Evolutionary conservation across 2,113 vertebrate genomes (phyloP).

Genomic region (Turdus rufiventris): DNA sequence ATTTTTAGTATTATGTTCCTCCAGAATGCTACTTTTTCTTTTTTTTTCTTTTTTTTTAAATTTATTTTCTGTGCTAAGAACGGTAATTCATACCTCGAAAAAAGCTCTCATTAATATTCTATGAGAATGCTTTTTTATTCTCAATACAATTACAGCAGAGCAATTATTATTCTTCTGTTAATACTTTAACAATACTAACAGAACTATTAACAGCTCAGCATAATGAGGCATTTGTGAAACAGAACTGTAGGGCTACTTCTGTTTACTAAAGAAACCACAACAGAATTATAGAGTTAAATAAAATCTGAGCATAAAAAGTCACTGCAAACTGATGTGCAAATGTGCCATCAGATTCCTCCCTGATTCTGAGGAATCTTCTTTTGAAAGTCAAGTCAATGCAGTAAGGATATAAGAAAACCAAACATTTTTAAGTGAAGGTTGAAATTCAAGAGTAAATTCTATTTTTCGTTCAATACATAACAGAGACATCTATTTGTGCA

Average conservation of each 20-base stretch:
- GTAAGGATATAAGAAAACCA: neutral
- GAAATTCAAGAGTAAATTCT: neutral
- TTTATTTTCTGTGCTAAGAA: neutral
- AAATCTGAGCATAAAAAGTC: neutral
- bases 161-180: slow-evolving; percentile 34
- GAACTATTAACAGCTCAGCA: slow-evolving; percentile 19
- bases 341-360: neutral
- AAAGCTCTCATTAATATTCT: slow-evolving; percentile 41
- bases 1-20: neutral
- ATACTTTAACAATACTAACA: slow-evolving; percentile 34
- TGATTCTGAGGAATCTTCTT: neutral
- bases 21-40: neutral
- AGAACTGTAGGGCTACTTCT: neutral
- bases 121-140: slow-evolving; percentile 6
- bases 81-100: slow-evolving; percentile 2
- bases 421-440: neutral
- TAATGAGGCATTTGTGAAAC: neutral
- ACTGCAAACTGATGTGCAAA: neutral
- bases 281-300: neutral
- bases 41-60: neutral
- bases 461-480: neutral
- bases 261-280: slow-evolving; percentile 16
- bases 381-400: neutral
- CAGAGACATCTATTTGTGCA: neutral
- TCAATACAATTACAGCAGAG: neutral